Evolutionary conservation across 1,140 invertebrate genomes (phyloP).

Genomic region (Zaprionus ghesquierei): DNA sequence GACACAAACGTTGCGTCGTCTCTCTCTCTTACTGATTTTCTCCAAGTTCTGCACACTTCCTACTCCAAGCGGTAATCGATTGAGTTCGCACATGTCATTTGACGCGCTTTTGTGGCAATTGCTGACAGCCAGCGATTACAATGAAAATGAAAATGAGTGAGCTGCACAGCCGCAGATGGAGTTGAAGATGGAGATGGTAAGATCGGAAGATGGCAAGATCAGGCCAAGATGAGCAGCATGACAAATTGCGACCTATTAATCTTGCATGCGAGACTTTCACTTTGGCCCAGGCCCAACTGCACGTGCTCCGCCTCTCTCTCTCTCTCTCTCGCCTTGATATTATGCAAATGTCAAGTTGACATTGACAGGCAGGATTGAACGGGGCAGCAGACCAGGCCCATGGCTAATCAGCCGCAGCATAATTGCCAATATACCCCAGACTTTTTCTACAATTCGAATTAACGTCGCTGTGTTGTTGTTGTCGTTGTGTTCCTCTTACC

Average conservation of each 20-base stretch:
- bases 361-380: constrained; percentile 42
- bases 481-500: constrained; percentile 32
- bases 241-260: constrained; percentile 77
- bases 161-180: constrained; percentile 54
- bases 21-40: constrained; percentile 37
- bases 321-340: constrained; percentile 16
- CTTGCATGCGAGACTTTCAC: constrained; percentile 72
- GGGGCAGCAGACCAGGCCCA: constrained; percentile 11
- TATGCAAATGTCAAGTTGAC: constrained; percentile 78
- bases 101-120: constrained; percentile 74
- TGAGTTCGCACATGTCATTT: constrained; percentile 80
- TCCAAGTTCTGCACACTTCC: constrained; percentile 60
- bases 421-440: constrained; percentile 66
- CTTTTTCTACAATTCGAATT: constrained; percentile 67
- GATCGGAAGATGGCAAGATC: constrained; percentile 10
- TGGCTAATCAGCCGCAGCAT: constrained; percentile 48
- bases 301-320: constrained; percentile 3
- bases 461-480: constrained; percentile 43
- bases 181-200: constrained; percentile 26
- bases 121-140: constrained; percentile 72
- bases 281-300: constrained; percentile 40
- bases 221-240: constrained; percentile 43
- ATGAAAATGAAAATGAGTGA: constrained; percentile 76
- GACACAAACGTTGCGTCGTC: constrained; percentile 52
- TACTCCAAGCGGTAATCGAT: constrained; percentile 66